Conservation (phyloP, 2,113 vertebrate species). For the Salminus brasiliensis region DNA sequence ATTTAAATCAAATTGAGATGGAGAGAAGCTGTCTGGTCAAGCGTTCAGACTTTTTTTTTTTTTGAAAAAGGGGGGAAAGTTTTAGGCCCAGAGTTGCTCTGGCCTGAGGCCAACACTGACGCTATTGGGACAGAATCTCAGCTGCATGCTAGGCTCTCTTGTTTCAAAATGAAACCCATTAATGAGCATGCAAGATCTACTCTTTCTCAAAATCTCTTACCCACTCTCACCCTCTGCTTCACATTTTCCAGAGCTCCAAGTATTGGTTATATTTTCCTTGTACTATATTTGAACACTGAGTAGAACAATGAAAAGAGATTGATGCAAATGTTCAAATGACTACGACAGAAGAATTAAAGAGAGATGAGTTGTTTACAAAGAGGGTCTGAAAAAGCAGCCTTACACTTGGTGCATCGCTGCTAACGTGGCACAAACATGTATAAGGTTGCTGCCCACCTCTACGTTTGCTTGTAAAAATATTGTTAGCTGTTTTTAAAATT, state of each 20-base stretch:
- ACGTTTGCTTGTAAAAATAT: no score
- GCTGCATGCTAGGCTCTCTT: constrained; percentile 51
- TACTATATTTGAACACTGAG: no score
- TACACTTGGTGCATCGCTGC: no score
- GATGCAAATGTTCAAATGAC: no score
- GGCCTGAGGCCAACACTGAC: constrained; percentile 61
- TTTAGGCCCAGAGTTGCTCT: constrained; percentile 61
- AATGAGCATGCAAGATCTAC: not conserved
- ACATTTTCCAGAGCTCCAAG: not conserved
- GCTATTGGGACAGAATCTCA: constrained; percentile 54
- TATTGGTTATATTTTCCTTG: constrained; percentile 3
- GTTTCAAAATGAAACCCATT: constrained; percentile 46
- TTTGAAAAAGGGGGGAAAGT: constrained; percentile 60
- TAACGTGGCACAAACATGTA: no score
- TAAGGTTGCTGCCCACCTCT: no score
- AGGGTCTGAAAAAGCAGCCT: no score
- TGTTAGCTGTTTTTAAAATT: no score
- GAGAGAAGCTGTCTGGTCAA: constrained; percentile 58
- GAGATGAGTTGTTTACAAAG: no score
- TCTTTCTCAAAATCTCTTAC: not conserved
- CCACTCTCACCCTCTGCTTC: not conserved
- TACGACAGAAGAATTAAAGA: no score
- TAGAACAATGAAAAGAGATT: no score
- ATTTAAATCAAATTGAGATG: constrained; percentile 53
- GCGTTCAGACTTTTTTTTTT: constrained; percentile 56